Evolutionary conservation across 2,888 invertebrate genomes (phyloP), one percentile per base, ranked within the genome.

Genomic region (Nipponacmea schrenckii): DNA sequence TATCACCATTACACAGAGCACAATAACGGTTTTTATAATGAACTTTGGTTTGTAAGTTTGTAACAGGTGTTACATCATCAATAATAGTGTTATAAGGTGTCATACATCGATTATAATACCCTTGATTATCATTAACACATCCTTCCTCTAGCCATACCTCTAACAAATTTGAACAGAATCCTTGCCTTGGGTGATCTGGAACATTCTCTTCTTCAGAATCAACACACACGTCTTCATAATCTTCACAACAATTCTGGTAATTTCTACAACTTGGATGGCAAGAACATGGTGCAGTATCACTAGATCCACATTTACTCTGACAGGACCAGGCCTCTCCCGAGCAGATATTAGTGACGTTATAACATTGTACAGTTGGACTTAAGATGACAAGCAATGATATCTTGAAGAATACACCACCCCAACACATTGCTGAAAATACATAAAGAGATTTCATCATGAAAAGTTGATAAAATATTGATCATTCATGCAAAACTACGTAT

Each of bases 1-100:
- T 46, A 12, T n/a, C 50, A 27, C 31, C 31, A 45, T 44, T 68
- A 24, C 68, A 68, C n/a, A 14, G 17, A 12, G 68, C 68, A 44
- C 68, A 68, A 62, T 62, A 62, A 44, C 31, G 26, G 45, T 62
- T 63, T 45, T 62, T 68, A 45, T 62, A 68, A 62, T 68, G 68
- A 26, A 68, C 8, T 62, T 62, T 26, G 24, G 68, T 45, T 10
- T 26, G 10, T 15, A 17, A n/a, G 68, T 68, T 39, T 24, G 68
- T 62, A 26, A 68, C 68, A 14, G 68, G 68, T 20, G 62, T 46
- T 17, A 68, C 3, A 46, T 68, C 68, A 12, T 17, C 5, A 1
- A 44, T 15, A 17, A 62, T 10, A 26, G 24, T 39, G 7, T 62
- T 31, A 14, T 17, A 8, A 26, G 20, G 17, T 3, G n/a, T 62